These are phyloP conservation scores for Entomyzon cyanotis DNA, from an alignment of 2,113 vertebrate species.

Conservation along the genomic window DNA sequence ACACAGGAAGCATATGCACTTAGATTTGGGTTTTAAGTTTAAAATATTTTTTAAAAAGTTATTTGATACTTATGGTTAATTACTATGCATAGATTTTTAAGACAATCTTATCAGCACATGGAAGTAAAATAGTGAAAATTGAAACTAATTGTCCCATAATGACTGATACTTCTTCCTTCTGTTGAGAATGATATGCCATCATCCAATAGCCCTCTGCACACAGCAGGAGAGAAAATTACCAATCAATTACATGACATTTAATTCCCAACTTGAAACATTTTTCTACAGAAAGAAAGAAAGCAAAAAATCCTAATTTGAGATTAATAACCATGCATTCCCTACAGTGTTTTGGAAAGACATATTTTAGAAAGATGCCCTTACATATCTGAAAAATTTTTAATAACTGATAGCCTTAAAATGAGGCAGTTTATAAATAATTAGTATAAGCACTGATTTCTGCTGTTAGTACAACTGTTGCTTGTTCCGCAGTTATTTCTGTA, in stretches of 20 bases:
- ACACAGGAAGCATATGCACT: background rate
- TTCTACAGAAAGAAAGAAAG: background rate
- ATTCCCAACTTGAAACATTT: constrained; percentile 47
- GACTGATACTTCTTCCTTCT: constrained; percentile 42
- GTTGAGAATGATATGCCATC: constrained; percentile 40
- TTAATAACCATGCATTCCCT: background rate
- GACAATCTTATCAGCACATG: constrained; percentile 46
- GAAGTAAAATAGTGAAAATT: constrained; percentile 55
- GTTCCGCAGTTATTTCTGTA: background rate
- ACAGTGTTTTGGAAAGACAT: background rate
- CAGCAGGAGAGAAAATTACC: constrained; percentile 59
- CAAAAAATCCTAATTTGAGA: background rate
- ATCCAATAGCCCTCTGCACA: constrained; percentile 31
- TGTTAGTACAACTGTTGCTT: background rate
- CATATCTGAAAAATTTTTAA: background rate
- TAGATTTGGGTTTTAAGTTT: background rate
- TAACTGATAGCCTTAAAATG: background rate
- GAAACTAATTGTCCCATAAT: constrained; percentile 71
- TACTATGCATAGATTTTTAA: constrained; percentile 29
- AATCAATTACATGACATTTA: constrained; percentile 68
- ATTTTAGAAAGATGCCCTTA: background rate
- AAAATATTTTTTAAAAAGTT: background rate
- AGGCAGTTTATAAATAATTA: background rate
- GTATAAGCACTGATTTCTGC: background rate
- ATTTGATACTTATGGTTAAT: constrained; percentile 45